phyloP scores from a whole-genome alignment of 2,888 invertebrate genomes.

The Cephus sareptanus region DNA sequence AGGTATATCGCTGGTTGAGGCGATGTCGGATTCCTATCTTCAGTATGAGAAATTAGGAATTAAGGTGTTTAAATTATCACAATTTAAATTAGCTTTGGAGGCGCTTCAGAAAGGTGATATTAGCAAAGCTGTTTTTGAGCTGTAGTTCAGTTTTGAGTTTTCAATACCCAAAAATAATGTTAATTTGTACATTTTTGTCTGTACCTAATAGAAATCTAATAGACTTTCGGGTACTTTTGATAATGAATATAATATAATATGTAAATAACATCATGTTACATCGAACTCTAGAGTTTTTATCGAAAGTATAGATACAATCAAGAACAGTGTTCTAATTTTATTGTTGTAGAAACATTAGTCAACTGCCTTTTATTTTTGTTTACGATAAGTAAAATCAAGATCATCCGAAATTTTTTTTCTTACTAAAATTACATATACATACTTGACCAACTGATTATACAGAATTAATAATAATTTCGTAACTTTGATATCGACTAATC shows the following conservation, averaged over 20 bases:
- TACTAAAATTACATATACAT: no score
- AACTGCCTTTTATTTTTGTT: not conserved
- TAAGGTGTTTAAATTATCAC: conserved; percentile 68
- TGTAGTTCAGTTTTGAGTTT: conserved; percentile 35
- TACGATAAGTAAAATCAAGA: no score
- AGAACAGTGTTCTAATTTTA: not conserved
- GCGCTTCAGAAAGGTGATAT: conserved; percentile 70
- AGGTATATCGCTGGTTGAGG: conserved; percentile 72
- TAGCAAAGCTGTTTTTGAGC: conserved; percentile 73
- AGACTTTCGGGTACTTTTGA: not conserved
- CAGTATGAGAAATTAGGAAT: conserved; percentile 73
- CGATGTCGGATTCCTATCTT: conserved; percentile 74
- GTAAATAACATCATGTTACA: not conserved
- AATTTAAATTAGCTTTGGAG: conserved; percentile 70
- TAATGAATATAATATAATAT: not conserved
- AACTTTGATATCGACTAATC: no score
- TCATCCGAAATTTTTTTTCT: no score
- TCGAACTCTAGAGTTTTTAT: not conserved
- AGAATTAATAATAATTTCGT: no score
- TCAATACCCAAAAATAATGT: not conserved
- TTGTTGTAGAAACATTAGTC: not conserved
- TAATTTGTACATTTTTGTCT: not conserved
- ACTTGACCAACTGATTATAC: no score
- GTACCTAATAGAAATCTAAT: not conserved
- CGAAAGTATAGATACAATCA: not conserved